Conservation (phyloP, 1,140 invertebrate species). For the Scaptomyza montana region DNA sequence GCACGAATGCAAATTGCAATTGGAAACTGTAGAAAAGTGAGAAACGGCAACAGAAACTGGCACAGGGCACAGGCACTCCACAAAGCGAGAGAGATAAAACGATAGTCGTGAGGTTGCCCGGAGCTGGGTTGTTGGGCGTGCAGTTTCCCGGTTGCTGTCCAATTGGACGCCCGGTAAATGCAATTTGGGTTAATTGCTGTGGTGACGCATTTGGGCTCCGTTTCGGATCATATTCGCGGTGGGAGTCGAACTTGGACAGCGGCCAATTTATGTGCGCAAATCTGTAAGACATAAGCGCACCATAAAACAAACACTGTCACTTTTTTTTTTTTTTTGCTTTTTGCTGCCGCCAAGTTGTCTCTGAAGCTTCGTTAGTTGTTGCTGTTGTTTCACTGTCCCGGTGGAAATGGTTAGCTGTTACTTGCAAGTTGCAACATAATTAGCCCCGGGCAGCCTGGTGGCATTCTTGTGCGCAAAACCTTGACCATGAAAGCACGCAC, state of each 20-base stretch:
- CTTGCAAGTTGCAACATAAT: constrained; percentile 35
- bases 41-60: constrained; percentile 51
- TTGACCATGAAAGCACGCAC: constrained; percentile 73
- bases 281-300: constrained; percentile 40
- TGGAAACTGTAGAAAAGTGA: constrained; percentile 23
- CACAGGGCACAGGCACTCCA: constrained; percentile 47
- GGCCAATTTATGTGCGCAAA: constrained; percentile 72
- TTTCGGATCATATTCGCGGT: constrained; percentile 1
- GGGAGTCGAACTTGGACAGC: not conserved
- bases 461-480: constrained; percentile 69
- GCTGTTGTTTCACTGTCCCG: constrained; percentile 12
- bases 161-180: constrained; percentile 53
- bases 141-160: constrained; percentile 44
- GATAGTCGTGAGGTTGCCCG: constrained; percentile 63
- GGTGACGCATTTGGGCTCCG: constrained; percentile 48
- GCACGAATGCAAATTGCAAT: constrained; percentile 62
- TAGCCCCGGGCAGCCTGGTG: constrained; percentile 14
- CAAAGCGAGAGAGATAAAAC: constrained; percentile 42
- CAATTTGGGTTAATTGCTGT: constrained; percentile 76
- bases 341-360: not conserved
- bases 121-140: constrained; percentile 31
- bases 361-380: no score
- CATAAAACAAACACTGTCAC: constrained; percentile 77
- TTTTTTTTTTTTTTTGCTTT: constrained; percentile 26
- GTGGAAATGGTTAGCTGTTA: constrained; percentile 27